Evolutionary conservation across 2,797 vertebrate species (phyloP).

Genomic region (Danio albolineatus): DNA sequence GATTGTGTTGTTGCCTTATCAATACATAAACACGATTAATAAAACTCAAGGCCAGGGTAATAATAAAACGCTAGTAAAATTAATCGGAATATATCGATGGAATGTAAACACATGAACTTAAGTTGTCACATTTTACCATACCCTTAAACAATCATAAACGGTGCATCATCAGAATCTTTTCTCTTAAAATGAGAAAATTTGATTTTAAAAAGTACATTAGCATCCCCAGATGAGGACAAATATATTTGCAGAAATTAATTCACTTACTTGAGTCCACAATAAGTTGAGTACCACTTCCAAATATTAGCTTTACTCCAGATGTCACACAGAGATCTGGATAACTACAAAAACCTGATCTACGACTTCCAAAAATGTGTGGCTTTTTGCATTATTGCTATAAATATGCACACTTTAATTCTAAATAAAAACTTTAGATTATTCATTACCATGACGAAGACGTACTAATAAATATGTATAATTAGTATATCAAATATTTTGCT

Average conservation of each 20-base stretch:
- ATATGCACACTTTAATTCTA: neutral
- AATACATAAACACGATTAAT: neutral
- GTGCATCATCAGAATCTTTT: too few relatives aligned
- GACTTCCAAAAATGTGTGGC: neutral
- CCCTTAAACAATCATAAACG: neutral
- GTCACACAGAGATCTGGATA: slow-evolving; percentile 26
- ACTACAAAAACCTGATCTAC: slow-evolving; percentile 7
- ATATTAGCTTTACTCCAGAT: slow-evolving; percentile 48
- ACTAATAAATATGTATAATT: too few relatives aligned
- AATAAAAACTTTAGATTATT: neutral
- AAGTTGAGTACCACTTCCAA: slow-evolving; percentile 47
- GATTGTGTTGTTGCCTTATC: neutral
- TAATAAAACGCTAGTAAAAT: neutral
- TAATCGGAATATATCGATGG: too few relatives aligned
- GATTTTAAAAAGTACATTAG: too few relatives aligned
- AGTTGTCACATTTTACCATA: slow-evolving; percentile 47
- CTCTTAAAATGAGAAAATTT: too few relatives aligned
- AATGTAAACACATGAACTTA: too few relatives aligned
- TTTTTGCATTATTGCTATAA: too few relatives aligned
- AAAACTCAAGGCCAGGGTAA: neutral
- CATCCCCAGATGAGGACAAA: too few relatives aligned
- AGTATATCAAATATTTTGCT: too few relatives aligned
- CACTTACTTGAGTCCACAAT: slow-evolving; percentile 40
- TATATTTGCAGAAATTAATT: neutral
- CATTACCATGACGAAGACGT: neutral